phyloP scores from a whole-genome alignment of 2,888 invertebrate species.

The Phaedon cochleariae region DNA sequence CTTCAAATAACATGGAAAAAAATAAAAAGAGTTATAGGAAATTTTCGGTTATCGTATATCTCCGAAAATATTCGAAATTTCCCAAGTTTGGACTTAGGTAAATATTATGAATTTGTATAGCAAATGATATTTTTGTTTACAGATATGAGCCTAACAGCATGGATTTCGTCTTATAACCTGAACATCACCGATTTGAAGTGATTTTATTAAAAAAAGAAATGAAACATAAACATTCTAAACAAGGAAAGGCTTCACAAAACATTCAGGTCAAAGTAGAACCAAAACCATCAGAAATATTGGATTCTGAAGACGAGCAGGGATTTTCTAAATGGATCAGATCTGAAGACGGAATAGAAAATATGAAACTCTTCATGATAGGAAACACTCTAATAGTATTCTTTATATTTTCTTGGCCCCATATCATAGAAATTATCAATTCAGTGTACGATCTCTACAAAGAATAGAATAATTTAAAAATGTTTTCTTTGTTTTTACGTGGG shows the following conservation, averaged over 20 bases:
- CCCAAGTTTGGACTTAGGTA: no score
- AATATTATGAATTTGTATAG: no score
- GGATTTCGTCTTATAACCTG: no score
- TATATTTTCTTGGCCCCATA: conserved; percentile 77
- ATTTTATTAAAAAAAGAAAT: not conserved
- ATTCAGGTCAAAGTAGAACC: conserved; percentile 1
- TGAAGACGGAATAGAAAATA: conserved; percentile 75
- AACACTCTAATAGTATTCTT: conserved; percentile 78
- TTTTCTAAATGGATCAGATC: conserved; percentile 62
- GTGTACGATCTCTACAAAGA: conserved; percentile 58
- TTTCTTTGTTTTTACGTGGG: conserved; percentile 71
- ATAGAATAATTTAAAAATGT: conserved; percentile 68
- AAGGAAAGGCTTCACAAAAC: not conserved
- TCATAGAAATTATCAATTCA: conserved; percentile 68
- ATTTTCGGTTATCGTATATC: no score
- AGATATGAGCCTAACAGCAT: no score
- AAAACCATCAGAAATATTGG: conserved; percentile 16
- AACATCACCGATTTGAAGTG: no score
- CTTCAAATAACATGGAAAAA: no score
- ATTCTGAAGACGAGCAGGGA: conserved; percentile 54
- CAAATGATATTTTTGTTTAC: no score
- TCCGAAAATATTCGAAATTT: no score
- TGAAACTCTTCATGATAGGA: conserved; percentile 82
- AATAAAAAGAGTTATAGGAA: no score
- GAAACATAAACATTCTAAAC: not conserved